A percentile compares a stretch with the other conserved stretches of the same genome.
Evolutionary conservation across 30 jellyfish, hydroid and myxozoan genomes (phyloP).

Genomic region (Clytia hemisphaerica): DNA sequence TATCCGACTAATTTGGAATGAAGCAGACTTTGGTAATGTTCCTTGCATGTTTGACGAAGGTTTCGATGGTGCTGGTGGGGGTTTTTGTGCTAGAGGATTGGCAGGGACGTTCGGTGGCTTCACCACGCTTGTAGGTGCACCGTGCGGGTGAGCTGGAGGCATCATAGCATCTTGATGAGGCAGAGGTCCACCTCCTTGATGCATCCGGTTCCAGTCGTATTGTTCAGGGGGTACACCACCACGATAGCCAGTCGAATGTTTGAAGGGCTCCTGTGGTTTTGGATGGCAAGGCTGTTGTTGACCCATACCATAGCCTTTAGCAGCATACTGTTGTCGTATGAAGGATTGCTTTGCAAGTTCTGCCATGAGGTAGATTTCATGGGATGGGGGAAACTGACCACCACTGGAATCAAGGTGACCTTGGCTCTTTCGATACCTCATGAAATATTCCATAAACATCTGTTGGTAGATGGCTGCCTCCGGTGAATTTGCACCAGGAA

Average conservation of each 20-base stretch:
- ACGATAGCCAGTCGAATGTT: constrained; percentile 25
- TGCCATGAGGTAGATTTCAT: constrained; percentile 42
- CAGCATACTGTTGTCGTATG: constrained; percentile 47
- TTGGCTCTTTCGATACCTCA: constrained; percentile 23
- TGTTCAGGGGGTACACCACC: too few relatives aligned
- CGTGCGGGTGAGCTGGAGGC: constrained; percentile 2
- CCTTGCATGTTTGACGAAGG: background rate
- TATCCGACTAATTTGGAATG: constrained; percentile 40
- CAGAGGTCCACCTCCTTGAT: background rate
- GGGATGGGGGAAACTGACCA: constrained; percentile 33
- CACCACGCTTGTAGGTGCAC: background rate
- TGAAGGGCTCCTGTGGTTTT: background rate
- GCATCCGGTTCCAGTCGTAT: constrained; percentile 26
- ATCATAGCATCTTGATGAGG: background rate
- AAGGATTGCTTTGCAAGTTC: constrained; percentile 78
- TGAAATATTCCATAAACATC: constrained; percentile 36
- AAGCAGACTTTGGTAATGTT: constrained; percentile 30
- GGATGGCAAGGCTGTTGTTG: constrained; percentile 13
- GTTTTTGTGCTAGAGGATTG: background rate
- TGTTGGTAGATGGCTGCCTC: constrained; percentile 34
- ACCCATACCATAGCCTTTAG: constrained; percentile 10
- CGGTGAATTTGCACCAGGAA: constrained; percentile 14
- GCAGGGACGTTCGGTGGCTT: background rate
- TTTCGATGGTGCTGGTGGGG: background rate
- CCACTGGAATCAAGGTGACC: constrained; percentile 25